Percentiles rank a stretch among this genome's conserved stretches.
phyloP scores from a whole-genome alignment of 2,888 invertebrate genomes.

The Notodonta ziczac region DNA sequence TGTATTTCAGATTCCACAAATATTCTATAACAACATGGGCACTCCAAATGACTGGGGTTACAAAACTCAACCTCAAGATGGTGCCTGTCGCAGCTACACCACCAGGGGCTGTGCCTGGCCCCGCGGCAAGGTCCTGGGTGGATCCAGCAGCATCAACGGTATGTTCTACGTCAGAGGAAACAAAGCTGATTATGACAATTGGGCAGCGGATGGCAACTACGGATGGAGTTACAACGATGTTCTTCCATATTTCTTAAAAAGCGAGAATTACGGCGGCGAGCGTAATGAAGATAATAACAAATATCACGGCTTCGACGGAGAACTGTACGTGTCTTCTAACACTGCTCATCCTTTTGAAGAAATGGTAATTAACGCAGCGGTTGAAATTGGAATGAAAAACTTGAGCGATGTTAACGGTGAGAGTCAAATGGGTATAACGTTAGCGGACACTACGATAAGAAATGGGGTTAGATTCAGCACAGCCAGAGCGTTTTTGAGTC shows the following conservation, averaged over 20 bases:
- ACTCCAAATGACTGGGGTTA: conserved; percentile 83
- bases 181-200: conserved; percentile 79
- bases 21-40: conserved; percentile 56
- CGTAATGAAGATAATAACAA: conserved; percentile 39
- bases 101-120: conserved; percentile 79
- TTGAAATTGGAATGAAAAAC: conserved; percentile 69
- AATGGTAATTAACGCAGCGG: conserved; percentile 61
- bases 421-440: conserved; percentile 76
- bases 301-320: conserved; percentile 69
- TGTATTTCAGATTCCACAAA: conserved; percentile 49
- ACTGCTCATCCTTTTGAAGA: conserved; percentile 47
- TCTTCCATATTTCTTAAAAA: conserved; percentile 78
- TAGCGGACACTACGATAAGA: conserved; percentile 70
- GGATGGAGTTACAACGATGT: conserved; percentile 85
- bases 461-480: conserved; percentile 78
- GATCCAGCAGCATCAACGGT: conserved; percentile 83
- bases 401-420: conserved; percentile 68
- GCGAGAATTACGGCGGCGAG: conserved; percentile 64
- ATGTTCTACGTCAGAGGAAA: conserved; percentile 85
- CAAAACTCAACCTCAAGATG: conserved; percentile 73
- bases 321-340: conserved; percentile 60
- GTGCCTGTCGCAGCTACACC: conserved; percentile 68
- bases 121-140: conserved; percentile 86
- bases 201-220: conserved; percentile 80
- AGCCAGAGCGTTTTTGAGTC: conserved; percentile 79